These are phyloP conservation scores for Palythoa grandiflora DNA, from an alignment of 92 coral and sea anemone species.

Conservation along the genomic window DNA sequence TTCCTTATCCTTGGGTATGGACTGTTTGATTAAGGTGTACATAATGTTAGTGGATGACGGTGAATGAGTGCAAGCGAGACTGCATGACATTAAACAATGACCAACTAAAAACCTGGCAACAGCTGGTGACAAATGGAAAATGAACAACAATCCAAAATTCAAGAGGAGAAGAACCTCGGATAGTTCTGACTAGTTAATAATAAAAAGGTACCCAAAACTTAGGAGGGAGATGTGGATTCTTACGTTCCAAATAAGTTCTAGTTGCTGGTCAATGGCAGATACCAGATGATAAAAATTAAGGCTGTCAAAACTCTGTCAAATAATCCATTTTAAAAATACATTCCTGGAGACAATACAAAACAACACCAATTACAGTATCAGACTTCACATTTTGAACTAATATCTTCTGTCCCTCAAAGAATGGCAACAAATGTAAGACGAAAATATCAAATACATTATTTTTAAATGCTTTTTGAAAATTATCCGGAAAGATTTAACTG, in stretches of 20 bases:
- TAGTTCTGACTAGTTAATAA: not conserved
- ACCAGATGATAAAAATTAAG: not conserved
- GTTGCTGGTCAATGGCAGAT: conserved; percentile 19
- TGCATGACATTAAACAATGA: not conserved
- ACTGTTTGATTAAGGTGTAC: too few species aligned
- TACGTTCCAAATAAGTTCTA: not conserved
- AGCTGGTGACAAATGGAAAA: not conserved
- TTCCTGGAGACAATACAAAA: not conserved
- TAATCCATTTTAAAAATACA: not conserved
- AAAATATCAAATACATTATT: too few species aligned
- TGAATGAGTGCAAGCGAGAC: not conserved
- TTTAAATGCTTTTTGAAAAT: too few species aligned
- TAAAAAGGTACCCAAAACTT: not conserved
- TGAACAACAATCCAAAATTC: not conserved
- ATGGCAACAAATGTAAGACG: too few species aligned
- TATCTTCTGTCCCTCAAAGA: too few species aligned
- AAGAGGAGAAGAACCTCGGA: not conserved
- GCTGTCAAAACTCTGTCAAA: too few species aligned
- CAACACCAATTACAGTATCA: too few species aligned
- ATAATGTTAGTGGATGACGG: not conserved
- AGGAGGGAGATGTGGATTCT: not conserved
- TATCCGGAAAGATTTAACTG: too few species aligned
- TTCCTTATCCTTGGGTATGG: too few species aligned
- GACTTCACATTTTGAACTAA: too few species aligned
- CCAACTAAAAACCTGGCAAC: not conserved